A percentile compares a stretch with the other conserved stretches of the same genome.
These are phyloP conservation scores for Alexandromys fortis DNA, from an alignment of 2,113 vertebrate species.

Conservation along the genomic window DNA sequence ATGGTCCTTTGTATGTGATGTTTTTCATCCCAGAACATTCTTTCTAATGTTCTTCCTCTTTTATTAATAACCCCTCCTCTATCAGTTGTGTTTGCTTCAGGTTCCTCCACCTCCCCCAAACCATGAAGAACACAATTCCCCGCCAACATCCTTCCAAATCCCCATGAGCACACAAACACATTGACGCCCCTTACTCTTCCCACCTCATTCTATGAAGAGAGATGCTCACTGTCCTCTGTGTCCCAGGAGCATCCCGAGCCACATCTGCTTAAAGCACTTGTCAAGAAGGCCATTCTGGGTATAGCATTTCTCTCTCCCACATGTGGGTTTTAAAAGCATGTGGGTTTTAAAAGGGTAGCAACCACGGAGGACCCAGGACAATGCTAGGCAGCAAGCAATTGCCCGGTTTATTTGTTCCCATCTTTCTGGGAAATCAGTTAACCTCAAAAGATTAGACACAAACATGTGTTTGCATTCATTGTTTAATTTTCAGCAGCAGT, in stretches of 20 bases:
- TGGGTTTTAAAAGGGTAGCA: not conserved
- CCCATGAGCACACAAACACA: not conserved
- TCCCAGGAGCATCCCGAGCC: not conserved
- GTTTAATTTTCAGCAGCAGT: conserved; percentile 77
- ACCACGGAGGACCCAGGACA: not conserved
- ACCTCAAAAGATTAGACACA: conserved; percentile 37
- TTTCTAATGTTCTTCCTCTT: not conserved
- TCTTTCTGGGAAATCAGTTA: conserved; percentile 32
- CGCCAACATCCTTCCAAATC: not conserved
- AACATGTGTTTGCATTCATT: conserved; percentile 54
- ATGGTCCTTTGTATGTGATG: not conserved
- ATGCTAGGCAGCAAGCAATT: not conserved
- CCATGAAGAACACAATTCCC: not conserved
- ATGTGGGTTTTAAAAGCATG: not conserved
- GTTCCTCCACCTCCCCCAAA: not conserved
- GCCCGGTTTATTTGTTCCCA: not conserved
- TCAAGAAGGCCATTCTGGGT: not conserved
- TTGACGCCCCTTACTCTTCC: no score
- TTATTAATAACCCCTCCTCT: not conserved
- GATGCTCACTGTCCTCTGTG: not conserved
- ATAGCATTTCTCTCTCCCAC: not conserved
- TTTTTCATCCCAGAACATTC: not conserved
- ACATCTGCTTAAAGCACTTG: not conserved
- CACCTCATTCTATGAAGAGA: not conserved
- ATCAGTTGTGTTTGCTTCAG: not conserved